phyloP scores from a whole-genome alignment of 2,888 invertebrate species.

The Cartodere bifasciata region DNA sequence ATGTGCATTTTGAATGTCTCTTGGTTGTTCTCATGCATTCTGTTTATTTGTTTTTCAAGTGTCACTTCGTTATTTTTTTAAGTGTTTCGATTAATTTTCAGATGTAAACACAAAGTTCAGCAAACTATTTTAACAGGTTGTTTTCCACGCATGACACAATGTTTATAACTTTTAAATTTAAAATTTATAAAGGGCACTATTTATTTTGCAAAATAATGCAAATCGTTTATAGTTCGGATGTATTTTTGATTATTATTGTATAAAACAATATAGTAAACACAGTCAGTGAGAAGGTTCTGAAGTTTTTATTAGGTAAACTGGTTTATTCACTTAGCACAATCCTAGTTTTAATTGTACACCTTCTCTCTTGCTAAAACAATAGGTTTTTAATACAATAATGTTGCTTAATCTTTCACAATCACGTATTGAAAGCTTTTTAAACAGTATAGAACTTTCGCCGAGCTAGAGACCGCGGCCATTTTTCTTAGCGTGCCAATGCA shows the following conservation, averaged over 20 bases:
- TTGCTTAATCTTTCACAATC: constrained; percentile 25
- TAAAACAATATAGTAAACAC: too few species aligned
- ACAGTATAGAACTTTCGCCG: constrained; percentile 26
- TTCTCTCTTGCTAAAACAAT: constrained; percentile 20
- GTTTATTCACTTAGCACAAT: not conserved
- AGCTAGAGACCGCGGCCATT: constrained; percentile 31
- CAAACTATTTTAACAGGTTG: constrained; percentile 31
- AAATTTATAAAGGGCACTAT: too few species aligned
- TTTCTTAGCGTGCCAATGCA: constrained; percentile 33
- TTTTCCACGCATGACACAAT: constrained; percentile 16
- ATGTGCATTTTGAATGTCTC: constrained; percentile 26
- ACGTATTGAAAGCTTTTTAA: constrained; percentile 16
- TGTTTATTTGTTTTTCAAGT: too few species aligned
- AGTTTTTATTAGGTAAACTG: too few species aligned
- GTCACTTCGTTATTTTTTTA: too few species aligned
- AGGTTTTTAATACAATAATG: constrained; percentile 17
- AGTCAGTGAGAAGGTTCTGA: too few species aligned
- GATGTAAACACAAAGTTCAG: constrained; percentile 30
- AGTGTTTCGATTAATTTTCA: constrained; percentile 2
- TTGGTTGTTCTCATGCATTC: not conserved
- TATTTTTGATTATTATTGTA: too few species aligned
- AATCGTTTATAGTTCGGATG: too few species aligned
- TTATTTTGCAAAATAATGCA: too few species aligned
- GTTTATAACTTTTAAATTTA: constrained; percentile 12
- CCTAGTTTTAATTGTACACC: constrained; percentile 13